Percentiles rank a stretch among this genome's conserved stretches.
phyloP scores from a whole-genome alignment of 2,888 invertebrate genomes.

The Eubasilissa splendida region DNA sequence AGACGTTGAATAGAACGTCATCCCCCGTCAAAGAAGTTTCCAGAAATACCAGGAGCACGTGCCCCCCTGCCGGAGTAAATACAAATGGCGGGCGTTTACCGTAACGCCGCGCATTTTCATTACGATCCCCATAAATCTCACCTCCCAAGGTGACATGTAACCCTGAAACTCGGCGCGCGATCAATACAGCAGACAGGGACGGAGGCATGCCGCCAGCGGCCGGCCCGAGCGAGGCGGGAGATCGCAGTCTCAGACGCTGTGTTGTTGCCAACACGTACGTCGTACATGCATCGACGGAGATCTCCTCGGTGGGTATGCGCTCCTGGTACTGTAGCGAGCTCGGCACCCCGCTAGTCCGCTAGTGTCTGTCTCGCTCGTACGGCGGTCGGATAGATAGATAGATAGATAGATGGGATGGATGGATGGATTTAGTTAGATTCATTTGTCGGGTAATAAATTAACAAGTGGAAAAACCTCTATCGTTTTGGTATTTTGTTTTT shows the following conservation, averaged over 20 bases:
- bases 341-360: too few relatives aligned
- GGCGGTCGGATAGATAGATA: too few relatives aligned
- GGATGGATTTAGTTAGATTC: too few relatives aligned
- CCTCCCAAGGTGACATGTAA: constrained; percentile 29
- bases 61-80: constrained; percentile 1
- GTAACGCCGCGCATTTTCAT: constrained; percentile 30
- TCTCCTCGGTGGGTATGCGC: background rate
- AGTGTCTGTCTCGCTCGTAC: too few relatives aligned
- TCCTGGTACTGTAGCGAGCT: background rate
- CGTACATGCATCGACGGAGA: background rate
- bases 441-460: too few relatives aligned
- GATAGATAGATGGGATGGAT: too few relatives aligned
- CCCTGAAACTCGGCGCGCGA: constrained; percentile 38
- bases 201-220: background rate
- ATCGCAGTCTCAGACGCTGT: background rate
- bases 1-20: background rate
- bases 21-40: background rate
- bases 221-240: background rate
- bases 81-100: constrained; percentile 35
- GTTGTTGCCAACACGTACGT: background rate
- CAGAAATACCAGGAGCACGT: background rate
- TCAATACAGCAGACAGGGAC: constrained; percentile 22
- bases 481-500: background rate
- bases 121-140: constrained; percentile 35
- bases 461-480: too few relatives aligned